Percentiles rank a stretch among this genome's conserved stretches.
Evolutionary conservation across 1,140 invertebrate species (phyloP).

Genomic region (Zaprionus davidi): DNA sequence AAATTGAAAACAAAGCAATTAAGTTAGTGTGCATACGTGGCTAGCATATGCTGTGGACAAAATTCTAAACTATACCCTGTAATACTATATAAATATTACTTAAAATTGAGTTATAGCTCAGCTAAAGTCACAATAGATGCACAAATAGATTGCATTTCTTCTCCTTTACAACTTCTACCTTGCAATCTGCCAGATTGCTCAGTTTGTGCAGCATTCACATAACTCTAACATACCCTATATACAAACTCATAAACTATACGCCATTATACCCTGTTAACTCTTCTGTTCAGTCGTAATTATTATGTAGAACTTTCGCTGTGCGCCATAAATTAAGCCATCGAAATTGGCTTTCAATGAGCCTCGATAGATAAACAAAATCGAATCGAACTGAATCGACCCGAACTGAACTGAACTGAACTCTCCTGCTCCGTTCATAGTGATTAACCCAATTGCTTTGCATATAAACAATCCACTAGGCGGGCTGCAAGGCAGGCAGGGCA

Average conservation of each 20-base stretch:
- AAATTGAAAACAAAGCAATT: too few relatives aligned
- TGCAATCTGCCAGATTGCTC: too few relatives aligned
- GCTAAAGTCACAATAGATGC: neutral
- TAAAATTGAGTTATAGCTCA: too few relatives aligned
- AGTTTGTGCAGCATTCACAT: neutral
- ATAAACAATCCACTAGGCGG: slow-evolving; percentile 56
- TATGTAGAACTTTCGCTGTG: neutral
- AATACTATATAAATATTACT: too few relatives aligned
- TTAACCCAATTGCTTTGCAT: slow-evolving; percentile 71
- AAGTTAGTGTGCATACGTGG: too few relatives aligned
- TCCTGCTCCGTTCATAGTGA: slow-evolving; percentile 35
- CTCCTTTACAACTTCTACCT: too few relatives aligned
- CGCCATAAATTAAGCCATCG: slow-evolving; percentile 1
- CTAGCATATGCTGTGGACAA: too few relatives aligned
- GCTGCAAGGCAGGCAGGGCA: slow-evolving; percentile 1
- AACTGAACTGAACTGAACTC: neutral
- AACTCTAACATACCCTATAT: neutral
- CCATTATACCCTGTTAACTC: neutral
- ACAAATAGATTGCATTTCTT: neutral
- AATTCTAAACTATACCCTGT: too few relatives aligned
- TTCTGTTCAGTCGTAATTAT: neutral
- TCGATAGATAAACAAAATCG: neutral
- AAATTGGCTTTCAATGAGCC: slow-evolving; percentile 2
- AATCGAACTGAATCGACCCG: neutral
- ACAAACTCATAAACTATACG: neutral